phyloP scores from a whole-genome alignment of 2,888 invertebrate genomes.

The Apamea monoglypha region DNA sequence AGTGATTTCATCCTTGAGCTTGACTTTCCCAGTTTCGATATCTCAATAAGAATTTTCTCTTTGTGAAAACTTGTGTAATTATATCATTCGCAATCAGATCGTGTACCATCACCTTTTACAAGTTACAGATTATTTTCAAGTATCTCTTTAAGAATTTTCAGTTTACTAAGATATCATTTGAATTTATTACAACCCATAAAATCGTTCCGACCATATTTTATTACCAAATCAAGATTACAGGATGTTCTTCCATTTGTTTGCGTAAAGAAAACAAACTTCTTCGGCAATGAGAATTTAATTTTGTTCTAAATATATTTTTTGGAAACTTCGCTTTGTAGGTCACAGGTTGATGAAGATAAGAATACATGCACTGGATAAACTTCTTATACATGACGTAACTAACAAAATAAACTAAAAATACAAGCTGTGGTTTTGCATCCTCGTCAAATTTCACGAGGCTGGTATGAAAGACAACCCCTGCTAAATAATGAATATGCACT shows the following conservation, averaged over 20 bases:
- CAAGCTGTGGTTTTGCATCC: too few relatives aligned
- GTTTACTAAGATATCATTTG: constrained; percentile 3
- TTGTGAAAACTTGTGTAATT: neutral
- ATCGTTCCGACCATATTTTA: constrained; percentile 37
- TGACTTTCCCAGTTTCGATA: neutral
- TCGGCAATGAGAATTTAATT: constrained; percentile 23
- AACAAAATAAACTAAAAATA: too few relatives aligned
- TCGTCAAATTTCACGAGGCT: too few relatives aligned
- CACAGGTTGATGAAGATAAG: too few relatives aligned
- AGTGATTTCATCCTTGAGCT: neutral
- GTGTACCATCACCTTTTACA: constrained; percentile 2
- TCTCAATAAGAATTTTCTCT: neutral
- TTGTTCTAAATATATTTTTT: constrained; percentile 13
- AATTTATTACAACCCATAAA: constrained; percentile 28
- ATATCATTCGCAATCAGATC: neutral
- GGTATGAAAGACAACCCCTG: too few relatives aligned
- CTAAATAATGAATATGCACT: too few relatives aligned
- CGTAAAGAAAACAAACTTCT: constrained; percentile 1
- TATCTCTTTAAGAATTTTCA: neutral
- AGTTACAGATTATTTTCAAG: constrained; percentile 18
- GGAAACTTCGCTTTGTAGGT: constrained; percentile 36
- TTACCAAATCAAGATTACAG: neutral
- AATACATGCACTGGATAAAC: too few relatives aligned
- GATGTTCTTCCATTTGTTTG: neutral
- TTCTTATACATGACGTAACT: too few relatives aligned